Evolutionary conservation across 2,113 vertebrate genomes (phyloP), one percentile per base, ranked within the genome.

Genomic region (Hystrix cristata): DNA sequence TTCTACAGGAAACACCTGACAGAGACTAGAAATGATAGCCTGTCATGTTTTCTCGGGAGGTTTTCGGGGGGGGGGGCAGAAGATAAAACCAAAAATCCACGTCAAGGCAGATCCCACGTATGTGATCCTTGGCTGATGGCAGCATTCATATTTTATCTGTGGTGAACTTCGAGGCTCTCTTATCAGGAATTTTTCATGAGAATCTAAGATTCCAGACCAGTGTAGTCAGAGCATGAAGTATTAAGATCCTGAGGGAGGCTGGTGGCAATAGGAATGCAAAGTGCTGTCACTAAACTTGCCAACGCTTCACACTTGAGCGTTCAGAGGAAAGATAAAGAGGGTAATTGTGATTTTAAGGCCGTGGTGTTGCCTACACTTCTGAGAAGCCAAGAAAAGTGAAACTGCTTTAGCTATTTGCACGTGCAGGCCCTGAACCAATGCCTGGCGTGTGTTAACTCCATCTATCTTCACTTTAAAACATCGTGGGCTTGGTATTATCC

Each of bases 341-440:
- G 14, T 4, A n/a, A 53, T 25, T 0, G 0, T 27, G 21, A 59
- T 31, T 57, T 6, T 7, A n/a, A 90, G 38, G 0, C 23, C 31
- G 7, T 67, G 2, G 7, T 76, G 21, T 14, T 21, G 7, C 16
- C 29, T 55, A 55, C 69, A 29, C 29, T 31, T 83, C 43, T 85
- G 29, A 69, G 23, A 48, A 59, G 46, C 19, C 16, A 25, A 9
- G 15, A 19, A 23, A 13, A 69, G 21, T 1, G 27, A 43, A 43
- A 31, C 19, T 25, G 15, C 21, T 51, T 15, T 29, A 59, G 48
- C 27, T 55, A 34, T 13, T 15, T 29, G 13, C 55, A 27, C n/a
- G 0, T 7, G 2, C 69, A 34, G 31, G 31, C 34, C n/a, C 55
- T 43, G 34, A 51, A 59, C 34, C 76, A 57, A 64, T 1, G 3